Conservation (phyloP, 2,113 vertebrate species). For the Porphyrio hochstetteri region DNA sequence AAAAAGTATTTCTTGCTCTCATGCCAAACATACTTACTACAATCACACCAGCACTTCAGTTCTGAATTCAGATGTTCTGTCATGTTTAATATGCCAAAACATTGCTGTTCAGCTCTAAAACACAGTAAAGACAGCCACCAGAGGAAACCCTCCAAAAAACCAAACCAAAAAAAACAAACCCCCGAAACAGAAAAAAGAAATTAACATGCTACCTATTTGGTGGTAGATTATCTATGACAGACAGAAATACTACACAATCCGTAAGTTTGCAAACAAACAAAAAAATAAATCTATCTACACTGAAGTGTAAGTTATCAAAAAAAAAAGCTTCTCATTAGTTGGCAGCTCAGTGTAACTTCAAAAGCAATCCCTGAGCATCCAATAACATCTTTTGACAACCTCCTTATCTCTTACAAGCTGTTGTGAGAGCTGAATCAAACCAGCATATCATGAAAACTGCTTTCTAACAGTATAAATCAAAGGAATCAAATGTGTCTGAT, state of each 20-base stretch:
- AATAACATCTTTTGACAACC: constrained; percentile 48
- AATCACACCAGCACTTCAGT: not conserved
- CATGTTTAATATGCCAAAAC: constrained; percentile 14
- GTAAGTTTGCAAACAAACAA: not conserved
- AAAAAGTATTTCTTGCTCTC: not conserved
- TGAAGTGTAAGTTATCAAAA: not conserved
- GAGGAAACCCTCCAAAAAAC: not conserved
- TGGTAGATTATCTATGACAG: not conserved
- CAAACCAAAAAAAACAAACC: not conserved
- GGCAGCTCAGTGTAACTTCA: constrained; percentile 50
- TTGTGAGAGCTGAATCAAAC: constrained; percentile 65
- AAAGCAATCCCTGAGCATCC: constrained; percentile 32
- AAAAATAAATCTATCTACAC: not conserved
- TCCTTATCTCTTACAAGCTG: constrained; percentile 61
- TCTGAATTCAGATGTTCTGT: constrained; percentile 34
- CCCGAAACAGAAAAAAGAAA: not conserved
- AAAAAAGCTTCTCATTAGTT: constrained; percentile 36
- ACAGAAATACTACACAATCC: not conserved
- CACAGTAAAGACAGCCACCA: not conserved
- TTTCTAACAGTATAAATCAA: constrained; percentile 60
- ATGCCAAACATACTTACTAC: not conserved
- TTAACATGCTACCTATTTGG: not conserved
- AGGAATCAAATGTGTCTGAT: constrained; percentile 45
- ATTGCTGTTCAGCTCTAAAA: not conserved
- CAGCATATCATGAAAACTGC: constrained; percentile 48